Evolutionary conservation across 2,113 vertebrate species (phyloP).

Genomic region (Zeus faber): DNA sequence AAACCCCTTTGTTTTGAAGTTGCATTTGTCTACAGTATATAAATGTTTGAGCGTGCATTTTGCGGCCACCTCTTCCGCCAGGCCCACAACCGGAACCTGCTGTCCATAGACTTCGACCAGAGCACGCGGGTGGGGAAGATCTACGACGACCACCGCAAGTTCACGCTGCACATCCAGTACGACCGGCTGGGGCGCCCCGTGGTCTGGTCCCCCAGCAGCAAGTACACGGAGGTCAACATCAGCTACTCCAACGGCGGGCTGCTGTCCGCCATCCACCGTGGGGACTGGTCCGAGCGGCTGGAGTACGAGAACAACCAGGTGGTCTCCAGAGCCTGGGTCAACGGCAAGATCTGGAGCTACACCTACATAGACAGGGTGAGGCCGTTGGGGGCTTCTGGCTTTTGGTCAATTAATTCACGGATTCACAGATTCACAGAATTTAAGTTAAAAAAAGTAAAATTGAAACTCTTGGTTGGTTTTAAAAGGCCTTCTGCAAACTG

Average conservation of each 20-base stretch:
- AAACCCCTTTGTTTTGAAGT: no score
- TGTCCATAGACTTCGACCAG: constrained; percentile 97
- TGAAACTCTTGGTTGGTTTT: background rate
- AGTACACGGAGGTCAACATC: constrained; percentile 96
- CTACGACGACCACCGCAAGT: constrained; percentile 98
- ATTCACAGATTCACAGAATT: no score
- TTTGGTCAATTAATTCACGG: background rate
- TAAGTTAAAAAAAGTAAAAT: constrained; percentile 34
- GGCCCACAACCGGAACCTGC: constrained; percentile 97
- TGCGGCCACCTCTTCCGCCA: constrained; percentile 53
- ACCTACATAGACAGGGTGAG: constrained; percentile 93
- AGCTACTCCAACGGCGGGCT: constrained; percentile 87
- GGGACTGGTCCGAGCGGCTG: constrained; percentile 92
- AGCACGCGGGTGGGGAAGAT: constrained; percentile 93
- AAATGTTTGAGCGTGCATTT: no score
- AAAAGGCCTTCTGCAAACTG: background rate
- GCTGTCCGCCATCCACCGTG: constrained; percentile 89
- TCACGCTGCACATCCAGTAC: constrained; percentile 94
- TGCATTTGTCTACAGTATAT: background rate
- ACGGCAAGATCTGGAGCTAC: constrained; percentile 99
- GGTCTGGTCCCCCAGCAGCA: constrained; percentile 93
- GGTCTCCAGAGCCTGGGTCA: constrained; percentile 92
- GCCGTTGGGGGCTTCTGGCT: background rate
- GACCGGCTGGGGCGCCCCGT: constrained; percentile 88
- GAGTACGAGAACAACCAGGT: constrained; percentile 94